Evolutionary conservation across 1,140 invertebrate species (phyloP), one percentile per base, ranked within the genome.

Genomic region (Nasonia longicornis): DNA sequence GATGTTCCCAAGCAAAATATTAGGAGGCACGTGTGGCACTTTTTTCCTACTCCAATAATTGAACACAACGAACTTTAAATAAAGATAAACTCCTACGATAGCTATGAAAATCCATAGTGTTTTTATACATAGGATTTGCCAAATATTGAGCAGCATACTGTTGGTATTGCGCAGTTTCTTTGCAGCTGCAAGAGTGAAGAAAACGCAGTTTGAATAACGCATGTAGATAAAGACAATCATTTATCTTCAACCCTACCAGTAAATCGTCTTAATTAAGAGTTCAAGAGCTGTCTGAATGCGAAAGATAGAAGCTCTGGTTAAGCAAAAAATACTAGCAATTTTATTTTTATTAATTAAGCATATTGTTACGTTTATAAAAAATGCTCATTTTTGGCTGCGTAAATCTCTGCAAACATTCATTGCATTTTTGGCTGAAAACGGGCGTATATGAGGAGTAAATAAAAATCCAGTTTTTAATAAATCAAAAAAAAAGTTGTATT

Each of bases 1-100:
- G 10, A 82, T n/a, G 26, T 75, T 83, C 2, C 82, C 82, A 48
- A 80, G 8, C 20, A 69, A 2, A 3, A 80, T 4, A n/a, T 0
- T 77, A 1, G 82, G 77, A 26, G 72, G 16, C 14, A 31, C 52
- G 14, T 80, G 64, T 0, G 82, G 82, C 58, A 83, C 22, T 29
- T 70, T n/a, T 8, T n/a, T 16, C 14, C 35, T 79, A 22, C 63
- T 77, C 82, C 82, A 83, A 77, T 83, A 83, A 66, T 42, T 77
- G n/a, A 70, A 83, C 0, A 77, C 31, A 31, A 45, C 1, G 20
- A 26, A 58, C 52, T 80, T 80, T 10, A 83, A 52, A 80, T 77
- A 83, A 22, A 79, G 16, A 69, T 82, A 82, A 79, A 82, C 7
- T 31, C n/a, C 64, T 29, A 16, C 8, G 3, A 11, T 8, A 45